Evolutionary conservation across 2,888 invertebrate genomes (phyloP).

Genomic region (Eilema griseolum): DNA sequence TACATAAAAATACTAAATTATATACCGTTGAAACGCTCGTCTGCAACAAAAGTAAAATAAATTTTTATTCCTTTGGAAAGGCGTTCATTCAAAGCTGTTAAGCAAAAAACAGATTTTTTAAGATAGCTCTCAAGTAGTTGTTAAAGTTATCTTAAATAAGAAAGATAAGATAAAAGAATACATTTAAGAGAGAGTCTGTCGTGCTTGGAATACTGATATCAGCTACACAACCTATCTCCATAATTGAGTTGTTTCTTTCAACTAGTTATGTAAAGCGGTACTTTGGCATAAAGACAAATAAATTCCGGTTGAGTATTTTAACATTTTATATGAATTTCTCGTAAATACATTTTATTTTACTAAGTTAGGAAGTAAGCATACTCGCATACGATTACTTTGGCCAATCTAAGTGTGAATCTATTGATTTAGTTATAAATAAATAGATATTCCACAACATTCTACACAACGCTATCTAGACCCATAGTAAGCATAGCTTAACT

Average conservation of each 20-base stretch:
- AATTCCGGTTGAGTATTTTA: not conserved
- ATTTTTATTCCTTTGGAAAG: constrained; percentile 24
- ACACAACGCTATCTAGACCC: too few species aligned
- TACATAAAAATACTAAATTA: not conserved
- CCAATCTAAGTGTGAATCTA: too few species aligned
- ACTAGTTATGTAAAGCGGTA: not conserved
- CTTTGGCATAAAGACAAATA: not conserved
- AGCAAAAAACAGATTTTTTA: constrained; percentile 31
- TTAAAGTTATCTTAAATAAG: constrained; percentile 23
- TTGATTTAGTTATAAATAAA: too few species aligned
- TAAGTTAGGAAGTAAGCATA: too few species aligned
- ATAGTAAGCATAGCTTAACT: too few species aligned
- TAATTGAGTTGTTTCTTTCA: not conserved
- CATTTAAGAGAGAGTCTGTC: constrained; percentile 4
- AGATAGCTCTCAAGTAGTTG: constrained; percentile 26
- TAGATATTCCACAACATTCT: too few species aligned
- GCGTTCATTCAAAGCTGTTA: constrained; percentile 33
- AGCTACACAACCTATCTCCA: not conserved
- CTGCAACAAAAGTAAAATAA: constrained; percentile 19
- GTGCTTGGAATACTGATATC: constrained; percentile 17
- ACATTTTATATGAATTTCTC: not conserved
- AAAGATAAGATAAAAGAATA: constrained; percentile 28
- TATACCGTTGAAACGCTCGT: constrained; percentile 17
- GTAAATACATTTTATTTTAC: not conserved
- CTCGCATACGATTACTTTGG: too few species aligned